Conservation (phyloP, 2,113 vertebrate species). For the Saccopteryx leptura region DNA sequence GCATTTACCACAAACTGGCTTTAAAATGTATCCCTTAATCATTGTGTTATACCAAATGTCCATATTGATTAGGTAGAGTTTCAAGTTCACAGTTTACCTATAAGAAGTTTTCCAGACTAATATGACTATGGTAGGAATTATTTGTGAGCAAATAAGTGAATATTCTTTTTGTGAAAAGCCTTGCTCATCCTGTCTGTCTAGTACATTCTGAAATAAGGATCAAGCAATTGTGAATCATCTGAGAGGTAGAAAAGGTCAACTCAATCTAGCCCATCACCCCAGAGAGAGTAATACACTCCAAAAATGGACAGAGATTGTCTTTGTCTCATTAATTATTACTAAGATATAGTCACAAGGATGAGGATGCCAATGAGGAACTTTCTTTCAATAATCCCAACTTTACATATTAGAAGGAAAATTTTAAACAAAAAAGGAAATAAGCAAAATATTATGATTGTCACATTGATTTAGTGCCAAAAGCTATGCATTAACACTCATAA, state of each 20-base stretch:
- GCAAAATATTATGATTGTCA: constrained; percentile 57
- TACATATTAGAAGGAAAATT: not conserved
- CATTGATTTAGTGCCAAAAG: constrained; percentile 49
- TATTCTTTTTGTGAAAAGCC: not conserved
- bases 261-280: not conserved
- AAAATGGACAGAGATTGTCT: not conserved
- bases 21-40: not conserved
- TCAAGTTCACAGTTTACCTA: not conserved
- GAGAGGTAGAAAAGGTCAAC: not conserved
- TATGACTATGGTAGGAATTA: not conserved
- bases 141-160: not conserved
- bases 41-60: not conserved
- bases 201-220: not conserved
- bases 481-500: constrained; percentile 66
- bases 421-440: constrained; percentile 52
- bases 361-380: not conserved
- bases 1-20: not conserved
- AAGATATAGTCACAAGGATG: not conserved
- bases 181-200: not conserved
- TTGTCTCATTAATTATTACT: not conserved
- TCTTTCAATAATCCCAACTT: constrained; percentile 19
- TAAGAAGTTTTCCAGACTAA: not conserved
- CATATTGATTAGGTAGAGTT: not conserved
- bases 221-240: not conserved
- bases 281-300: not conserved